Evolutionary conservation across 2,113 vertebrate genomes (phyloP), one percentile per base, ranked within the genome.

Genomic region (Atrichornis clamosus): DNA sequence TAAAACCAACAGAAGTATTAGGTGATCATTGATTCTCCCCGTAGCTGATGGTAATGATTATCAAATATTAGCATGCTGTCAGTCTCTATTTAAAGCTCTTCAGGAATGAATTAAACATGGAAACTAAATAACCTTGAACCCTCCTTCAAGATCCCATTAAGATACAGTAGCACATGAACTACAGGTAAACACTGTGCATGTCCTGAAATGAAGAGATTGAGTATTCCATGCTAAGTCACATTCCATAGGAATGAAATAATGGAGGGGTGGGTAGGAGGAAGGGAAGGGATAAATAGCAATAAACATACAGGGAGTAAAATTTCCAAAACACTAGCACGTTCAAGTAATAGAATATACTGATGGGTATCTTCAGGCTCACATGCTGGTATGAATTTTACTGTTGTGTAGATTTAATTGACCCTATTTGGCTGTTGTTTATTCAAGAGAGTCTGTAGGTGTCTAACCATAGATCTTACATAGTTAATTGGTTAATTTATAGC

Each of bases 201-300:
- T 52, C 85, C 74, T 87, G 73, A 84, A 95, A 85, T 88, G 84
- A 96, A 87, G 91, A 92, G 74, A 87, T 95, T 93, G 63, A 47
- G 44, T 42, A 94, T 85, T 94, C 89, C 49, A 35, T 6, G 35
- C 86, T 92, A 94, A 90, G 9, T 63, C 62, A 52, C 96, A 97
- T 98, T 97, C 97, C 96, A 96, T 32, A 90, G 65, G 76, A 97
- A 97, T 97, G 77, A 96, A 94, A 90, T 97, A 97, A 96, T 89
- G 86, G 23, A 28, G 1, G 5, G 24, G 30, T 56, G 60, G 33
- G 42, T 49, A 72, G 52, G 39, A 84, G 55, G 55, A 87, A 95
- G 7, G 10, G 67, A 94, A 95, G 44, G 58, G 35, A 70, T 68
- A 87, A 77, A 80, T 83, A 94, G 13, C 82, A 79, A 91, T 95